These are phyloP conservation scores for Melinaea marsaeus DNA, from an alignment of 2,888 invertebrate genomes.

Conservation along the genomic window DNA sequence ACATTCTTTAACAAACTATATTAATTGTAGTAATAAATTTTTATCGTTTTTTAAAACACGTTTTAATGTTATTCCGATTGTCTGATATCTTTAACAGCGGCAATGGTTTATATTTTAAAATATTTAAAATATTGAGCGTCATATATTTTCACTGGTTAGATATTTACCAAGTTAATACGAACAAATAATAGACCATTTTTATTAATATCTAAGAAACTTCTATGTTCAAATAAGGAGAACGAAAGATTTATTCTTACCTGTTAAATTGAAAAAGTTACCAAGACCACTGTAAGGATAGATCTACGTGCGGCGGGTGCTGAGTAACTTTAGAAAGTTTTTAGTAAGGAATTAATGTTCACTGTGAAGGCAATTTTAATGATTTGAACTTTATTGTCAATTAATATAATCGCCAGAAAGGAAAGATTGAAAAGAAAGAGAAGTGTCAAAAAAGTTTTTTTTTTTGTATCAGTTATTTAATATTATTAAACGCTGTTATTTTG, in stretches of 20 bases:
- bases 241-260: slow-evolving; percentile 77
- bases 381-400: slow-evolving; percentile 55
- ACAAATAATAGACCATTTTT: slow-evolving; percentile 34
- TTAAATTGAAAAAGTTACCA: slow-evolving; percentile 77
- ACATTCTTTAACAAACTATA: too few relatives aligned
- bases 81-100: too few relatives aligned
- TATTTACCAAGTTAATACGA: slow-evolving; percentile 5
- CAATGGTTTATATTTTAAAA: too few relatives aligned
- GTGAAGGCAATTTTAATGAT: slow-evolving; percentile 57
- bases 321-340: slow-evolving; percentile 73
- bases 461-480: too few relatives aligned
- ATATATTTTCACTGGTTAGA: background rate
- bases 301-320: slow-evolving; percentile 72
- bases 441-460: too few relatives aligned
- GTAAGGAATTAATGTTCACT: slow-evolving; percentile 45
- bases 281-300: slow-evolving; percentile 73
- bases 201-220: slow-evolving; percentile 64
- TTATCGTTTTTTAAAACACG: too few relatives aligned
- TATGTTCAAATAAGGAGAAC: slow-evolving; percentile 75
- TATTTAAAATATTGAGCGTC: background rate
- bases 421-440: too few relatives aligned
- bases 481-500: too few relatives aligned
- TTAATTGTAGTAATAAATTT: too few relatives aligned
- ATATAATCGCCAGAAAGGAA: too few relatives aligned
- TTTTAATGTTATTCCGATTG: too few relatives aligned